phyloP scores from a whole-genome alignment of 2,113 vertebrate genomes.

The Naja naja region DNA sequence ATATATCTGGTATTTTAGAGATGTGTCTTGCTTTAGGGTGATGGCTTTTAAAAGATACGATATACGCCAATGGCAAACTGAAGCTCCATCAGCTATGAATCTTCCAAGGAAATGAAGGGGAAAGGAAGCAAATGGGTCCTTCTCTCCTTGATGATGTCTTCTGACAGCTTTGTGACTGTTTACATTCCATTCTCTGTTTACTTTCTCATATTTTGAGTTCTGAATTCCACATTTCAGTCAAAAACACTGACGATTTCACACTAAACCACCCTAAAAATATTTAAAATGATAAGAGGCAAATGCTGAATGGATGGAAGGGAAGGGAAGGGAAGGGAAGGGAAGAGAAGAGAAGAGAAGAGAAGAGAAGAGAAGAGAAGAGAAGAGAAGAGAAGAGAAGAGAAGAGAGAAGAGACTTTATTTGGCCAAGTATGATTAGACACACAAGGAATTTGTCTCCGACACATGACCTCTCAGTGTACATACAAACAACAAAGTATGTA shows the following conservation, averaged over 20 bases:
- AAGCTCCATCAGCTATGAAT: constrained; percentile 9
- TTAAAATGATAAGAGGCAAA: too few relatives aligned
- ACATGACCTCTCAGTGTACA: too few relatives aligned
- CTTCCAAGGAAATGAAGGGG: constrained; percentile 19
- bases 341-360: too few relatives aligned
- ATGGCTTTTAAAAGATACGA: neutral
- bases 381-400: neutral
- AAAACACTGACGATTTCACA: constrained; percentile 5
- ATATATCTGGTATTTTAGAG: neutral
- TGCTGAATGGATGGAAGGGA: too few relatives aligned
- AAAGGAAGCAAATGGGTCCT: neutral
- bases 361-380: neutral
- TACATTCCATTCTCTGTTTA: neutral
- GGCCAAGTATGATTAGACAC: too few relatives aligned
- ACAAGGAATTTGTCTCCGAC: too few relatives aligned
- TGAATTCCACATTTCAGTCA: neutral
- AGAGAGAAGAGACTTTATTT: too few relatives aligned
- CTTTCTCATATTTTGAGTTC: constrained; percentile 32
- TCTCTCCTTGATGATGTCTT: constrained; percentile 4
- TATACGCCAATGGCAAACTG: neutral
- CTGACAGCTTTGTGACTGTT: neutral
- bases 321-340: too few relatives aligned
- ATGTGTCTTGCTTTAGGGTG: neutral
- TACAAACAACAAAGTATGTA: too few relatives aligned
- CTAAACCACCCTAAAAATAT: neutral